phyloP scores from a whole-genome alignment of 2,797 vertebrate genomes.

The Melanotaenia nigrans region DNA sequence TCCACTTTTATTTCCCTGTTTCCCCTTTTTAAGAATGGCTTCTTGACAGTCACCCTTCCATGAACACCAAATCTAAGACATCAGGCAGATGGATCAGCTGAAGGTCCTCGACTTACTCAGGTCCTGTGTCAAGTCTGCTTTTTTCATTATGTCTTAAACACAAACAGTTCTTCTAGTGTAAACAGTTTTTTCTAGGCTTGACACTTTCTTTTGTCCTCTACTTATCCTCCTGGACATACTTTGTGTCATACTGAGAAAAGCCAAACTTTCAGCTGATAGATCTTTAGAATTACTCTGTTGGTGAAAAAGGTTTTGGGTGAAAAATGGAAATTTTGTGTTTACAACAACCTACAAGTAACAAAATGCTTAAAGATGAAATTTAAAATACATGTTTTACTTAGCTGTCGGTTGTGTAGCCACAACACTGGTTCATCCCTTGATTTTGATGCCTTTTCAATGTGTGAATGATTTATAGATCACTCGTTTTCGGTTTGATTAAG shows the following conservation, averaged over 20 bases:
- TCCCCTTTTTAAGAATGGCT: neutral
- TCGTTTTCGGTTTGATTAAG: neutral
- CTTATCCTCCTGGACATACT: neutral
- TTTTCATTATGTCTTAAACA: too few species aligned
- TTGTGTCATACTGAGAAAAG: too few species aligned
- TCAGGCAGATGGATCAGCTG: neutral
- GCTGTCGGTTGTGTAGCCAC: neutral
- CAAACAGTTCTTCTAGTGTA: too few species aligned
- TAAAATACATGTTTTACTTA: too few species aligned
- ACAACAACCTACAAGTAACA: neutral
- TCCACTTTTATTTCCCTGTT: neutral
- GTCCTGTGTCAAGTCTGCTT: too few species aligned
- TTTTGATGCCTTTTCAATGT: neutral
- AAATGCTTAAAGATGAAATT: too few species aligned
- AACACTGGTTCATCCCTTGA: neutral
- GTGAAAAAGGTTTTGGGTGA: neutral
- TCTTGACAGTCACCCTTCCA: neutral
- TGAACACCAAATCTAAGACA: neutral
- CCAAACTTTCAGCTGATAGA: neutral
- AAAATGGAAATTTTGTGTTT: neutral
- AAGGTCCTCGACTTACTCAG: neutral
- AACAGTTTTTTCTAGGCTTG: neutral
- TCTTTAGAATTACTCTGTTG: neutral
- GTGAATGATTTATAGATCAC: neutral
- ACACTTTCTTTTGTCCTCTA: neutral